These are phyloP conservation scores for Oscheius onirici DNA, from an alignment of 2,888 invertebrate genomes.

Conservation along the genomic window DNA sequence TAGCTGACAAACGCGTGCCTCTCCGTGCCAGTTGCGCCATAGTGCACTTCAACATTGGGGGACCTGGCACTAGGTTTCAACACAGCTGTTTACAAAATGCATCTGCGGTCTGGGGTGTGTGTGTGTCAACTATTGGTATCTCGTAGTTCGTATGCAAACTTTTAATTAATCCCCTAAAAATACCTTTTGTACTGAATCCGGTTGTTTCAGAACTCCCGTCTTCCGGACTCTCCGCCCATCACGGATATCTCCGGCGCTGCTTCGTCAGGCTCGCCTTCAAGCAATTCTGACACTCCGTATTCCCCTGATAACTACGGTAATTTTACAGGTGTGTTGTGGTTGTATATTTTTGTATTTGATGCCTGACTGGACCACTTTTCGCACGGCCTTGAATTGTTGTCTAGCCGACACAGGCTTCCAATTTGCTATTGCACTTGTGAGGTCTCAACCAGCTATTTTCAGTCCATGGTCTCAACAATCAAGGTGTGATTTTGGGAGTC, in stretches of 20 bases:
- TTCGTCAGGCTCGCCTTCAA: slow-evolving; percentile 63
- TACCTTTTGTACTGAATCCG: not conserved
- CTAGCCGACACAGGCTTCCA: slow-evolving; percentile 6
- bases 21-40: slow-evolving; percentile 21
- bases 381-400: slow-evolving; percentile 28
- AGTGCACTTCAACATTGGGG: slow-evolving; percentile 22
- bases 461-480: slow-evolving; percentile 42
- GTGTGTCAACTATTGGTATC: not conserved
- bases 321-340: slow-evolving; percentile 40
- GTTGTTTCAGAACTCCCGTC: slow-evolving; percentile 35
- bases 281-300: slow-evolving; percentile 66
- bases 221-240: slow-evolving; percentile 70
- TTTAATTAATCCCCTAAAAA: not conserved
- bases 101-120: not conserved
- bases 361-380: slow-evolving; percentile 13
- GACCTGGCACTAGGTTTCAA: slow-evolving; percentile 13
- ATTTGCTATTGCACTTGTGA: not conserved
- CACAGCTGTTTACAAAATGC: slow-evolving; percentile 23
- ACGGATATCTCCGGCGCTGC: slow-evolving; percentile 66
- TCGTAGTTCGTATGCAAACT: not conserved
- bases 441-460: slow-evolving; percentile 5
- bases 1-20: slow-evolving; percentile 12
- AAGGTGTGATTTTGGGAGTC: slow-evolving; percentile 50
- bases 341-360: slow-evolving; percentile 8
- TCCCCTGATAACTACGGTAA: slow-evolving; percentile 63